phyloP scores from a whole-genome alignment of 1,140 invertebrate species.

The Scaptomyza hsui region DNA sequence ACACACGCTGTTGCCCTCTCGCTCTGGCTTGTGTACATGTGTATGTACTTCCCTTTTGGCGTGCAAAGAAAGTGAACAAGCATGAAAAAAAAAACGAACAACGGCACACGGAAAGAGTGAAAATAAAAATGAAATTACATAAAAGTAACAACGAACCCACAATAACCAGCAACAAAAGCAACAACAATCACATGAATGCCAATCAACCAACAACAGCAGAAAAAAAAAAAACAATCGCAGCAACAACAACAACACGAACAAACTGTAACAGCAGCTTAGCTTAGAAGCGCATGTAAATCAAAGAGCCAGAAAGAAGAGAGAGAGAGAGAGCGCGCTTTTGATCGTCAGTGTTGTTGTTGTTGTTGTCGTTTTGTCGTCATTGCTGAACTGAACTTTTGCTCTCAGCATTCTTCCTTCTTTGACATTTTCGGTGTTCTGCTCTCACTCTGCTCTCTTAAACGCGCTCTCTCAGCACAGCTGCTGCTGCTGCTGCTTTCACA shows the following conservation, averaged over 20 bases:
- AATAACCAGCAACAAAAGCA: conserved; percentile 25
- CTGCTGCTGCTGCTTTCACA: conserved; percentile 62
- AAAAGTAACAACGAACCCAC: conserved; percentile 77
- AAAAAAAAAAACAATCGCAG: conserved; percentile 18
- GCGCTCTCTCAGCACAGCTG: not conserved
- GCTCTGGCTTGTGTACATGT: not conserved
- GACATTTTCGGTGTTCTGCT: conserved; percentile 42
- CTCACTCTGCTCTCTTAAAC: conserved; percentile 16
- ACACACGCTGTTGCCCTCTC: not conserved
- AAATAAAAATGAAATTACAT: conserved; percentile 79
- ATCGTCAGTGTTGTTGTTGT: conserved; percentile 9
- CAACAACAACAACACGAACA: conserved; percentile 3
- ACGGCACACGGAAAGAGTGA: conserved; percentile 56
- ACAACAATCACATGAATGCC: conserved; percentile 46
- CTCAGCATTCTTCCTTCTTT: conserved; percentile 39
- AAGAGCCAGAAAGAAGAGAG: conserved; percentile 14
- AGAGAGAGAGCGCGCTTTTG: conserved; percentile 28
- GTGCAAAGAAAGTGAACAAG: conserved; percentile 74
- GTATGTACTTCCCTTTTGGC: conserved; percentile 10
- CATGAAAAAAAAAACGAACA: conserved; percentile 13
- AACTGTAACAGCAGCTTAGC: conserved; percentile 44
- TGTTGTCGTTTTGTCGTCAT: conserved; percentile 17
- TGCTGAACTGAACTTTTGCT: conserved; percentile 50
- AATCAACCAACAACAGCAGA: conserved; percentile 26
- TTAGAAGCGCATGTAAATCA: conserved; percentile 36